Conservation (phyloP, 2,888 invertebrate species). For the Gymnoscelis rufifasciata region DNA sequence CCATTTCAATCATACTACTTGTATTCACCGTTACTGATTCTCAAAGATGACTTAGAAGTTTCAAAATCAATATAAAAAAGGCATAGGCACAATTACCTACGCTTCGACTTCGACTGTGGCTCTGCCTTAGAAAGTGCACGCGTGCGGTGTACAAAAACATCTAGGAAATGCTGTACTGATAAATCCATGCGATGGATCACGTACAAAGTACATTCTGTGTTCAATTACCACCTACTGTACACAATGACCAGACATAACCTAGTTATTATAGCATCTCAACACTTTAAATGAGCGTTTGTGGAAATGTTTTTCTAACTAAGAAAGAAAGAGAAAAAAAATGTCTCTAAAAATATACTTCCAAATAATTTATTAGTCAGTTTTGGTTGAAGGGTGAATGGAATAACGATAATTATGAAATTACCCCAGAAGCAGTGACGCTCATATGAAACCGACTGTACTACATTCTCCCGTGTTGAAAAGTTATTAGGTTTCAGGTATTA, state of each 20-base stretch:
- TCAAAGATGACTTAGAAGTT: constrained; percentile 60
- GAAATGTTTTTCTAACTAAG: no score
- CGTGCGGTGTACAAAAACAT: constrained; percentile 70
- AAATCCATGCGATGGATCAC: constrained; percentile 75
- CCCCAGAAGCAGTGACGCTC: no score
- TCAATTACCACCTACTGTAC: constrained; percentile 58
- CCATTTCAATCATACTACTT: constrained; percentile 34
- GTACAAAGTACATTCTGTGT: constrained; percentile 68
- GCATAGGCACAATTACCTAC: constrained; percentile 60
- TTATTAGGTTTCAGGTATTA: no score
- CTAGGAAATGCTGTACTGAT: constrained; percentile 59
- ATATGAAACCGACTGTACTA: no score
- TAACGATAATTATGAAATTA: no score
- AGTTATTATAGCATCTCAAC: neutral
- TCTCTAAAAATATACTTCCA: no score
- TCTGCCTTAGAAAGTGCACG: constrained; percentile 74
- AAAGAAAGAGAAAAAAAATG: no score
- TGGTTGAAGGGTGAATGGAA: no score
- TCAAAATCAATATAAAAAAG: constrained; percentile 61
- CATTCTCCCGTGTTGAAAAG: no score
- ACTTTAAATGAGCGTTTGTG: no score
- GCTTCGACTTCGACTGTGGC: constrained; percentile 26
- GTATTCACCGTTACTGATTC: constrained; percentile 56
- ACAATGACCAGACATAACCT: constrained; percentile 53
- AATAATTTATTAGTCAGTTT: no score